phyloP scores from a whole-genome alignment of 2,113 vertebrate species.

The Zeus faber region DNA sequence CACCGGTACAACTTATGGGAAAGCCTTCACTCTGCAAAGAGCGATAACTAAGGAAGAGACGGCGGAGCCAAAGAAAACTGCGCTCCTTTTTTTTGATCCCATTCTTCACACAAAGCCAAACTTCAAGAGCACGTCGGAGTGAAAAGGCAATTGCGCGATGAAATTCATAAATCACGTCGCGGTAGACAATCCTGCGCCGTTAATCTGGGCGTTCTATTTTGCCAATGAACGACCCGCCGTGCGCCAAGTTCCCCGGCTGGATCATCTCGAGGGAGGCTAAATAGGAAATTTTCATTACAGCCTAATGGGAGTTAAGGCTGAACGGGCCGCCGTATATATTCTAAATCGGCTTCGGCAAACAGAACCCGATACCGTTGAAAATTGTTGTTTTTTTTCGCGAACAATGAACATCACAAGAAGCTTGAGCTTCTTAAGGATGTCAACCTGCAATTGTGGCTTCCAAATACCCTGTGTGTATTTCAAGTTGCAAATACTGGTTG shows the following conservation, averaged over 20 bases:
- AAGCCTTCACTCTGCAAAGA: constrained; percentile 33
- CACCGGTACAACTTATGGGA: constrained; percentile 35
- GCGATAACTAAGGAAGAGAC: constrained; percentile 30
- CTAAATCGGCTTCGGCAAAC: constrained; percentile 65
- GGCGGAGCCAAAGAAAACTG: constrained; percentile 50
- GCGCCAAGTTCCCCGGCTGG: too few species aligned
- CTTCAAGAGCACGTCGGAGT: constrained; percentile 21
- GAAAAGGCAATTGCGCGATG: constrained; percentile 17
- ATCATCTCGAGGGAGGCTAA: too few species aligned
- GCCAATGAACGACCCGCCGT: not conserved
- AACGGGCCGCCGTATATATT: constrained; percentile 43
- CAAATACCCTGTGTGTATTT: constrained; percentile 66
- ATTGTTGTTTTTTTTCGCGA: constrained; percentile 58
- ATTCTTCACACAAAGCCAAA: constrained; percentile 28
- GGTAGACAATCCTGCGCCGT: too few species aligned
- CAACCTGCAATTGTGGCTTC: constrained; percentile 77
- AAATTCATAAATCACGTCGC: constrained; percentile 8
- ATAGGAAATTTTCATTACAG: constrained; percentile 6
- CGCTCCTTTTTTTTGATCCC: too few species aligned
- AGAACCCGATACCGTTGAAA: constrained; percentile 70
- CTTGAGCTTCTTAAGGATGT: constrained; percentile 46
- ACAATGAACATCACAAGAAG: constrained; percentile 66
- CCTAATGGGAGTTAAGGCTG: constrained; percentile 27
- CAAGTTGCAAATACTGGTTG: constrained; percentile 56
- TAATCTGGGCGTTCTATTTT: not conserved